Percentiles rank a stretch among this genome's conserved stretches.
Evolutionary conservation across 1,140 invertebrate species (phyloP).

Genomic region (Prorops nasuta): DNA sequence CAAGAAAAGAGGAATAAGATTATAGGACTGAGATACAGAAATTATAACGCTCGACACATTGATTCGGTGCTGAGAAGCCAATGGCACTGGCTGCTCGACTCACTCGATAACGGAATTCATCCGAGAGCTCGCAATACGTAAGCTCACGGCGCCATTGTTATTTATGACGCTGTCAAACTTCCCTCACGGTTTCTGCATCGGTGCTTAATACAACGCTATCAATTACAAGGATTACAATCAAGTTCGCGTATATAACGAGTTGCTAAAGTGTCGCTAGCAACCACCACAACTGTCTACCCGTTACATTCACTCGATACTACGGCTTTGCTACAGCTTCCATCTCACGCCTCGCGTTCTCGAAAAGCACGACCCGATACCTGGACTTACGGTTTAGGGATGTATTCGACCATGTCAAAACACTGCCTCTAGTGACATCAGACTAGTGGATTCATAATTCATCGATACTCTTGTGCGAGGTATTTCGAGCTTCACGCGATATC

Average conservation of each 20-base stretch:
- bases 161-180: too few species aligned
- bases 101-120: too few species aligned
- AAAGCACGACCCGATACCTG: conserved; percentile 20
- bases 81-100: too few species aligned
- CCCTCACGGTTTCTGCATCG: too few species aligned
- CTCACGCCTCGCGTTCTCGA: background rate
- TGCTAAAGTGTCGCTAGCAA: conserved; percentile 33
- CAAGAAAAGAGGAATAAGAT: too few species aligned
- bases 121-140: too few species aligned
- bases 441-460: conserved; percentile 17
- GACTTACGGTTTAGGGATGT: conserved; percentile 28
- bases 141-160: too few species aligned
- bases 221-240: conserved; percentile 40
- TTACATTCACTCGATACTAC: conserved; percentile 16
- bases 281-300: conserved; percentile 25
- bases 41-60: too few species aligned
- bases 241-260: conserved; percentile 35
- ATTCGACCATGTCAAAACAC: conserved; percentile 15
- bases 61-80: too few species aligned
- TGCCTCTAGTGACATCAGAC: conserved; percentile 27
- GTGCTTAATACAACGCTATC: conserved; percentile 38
- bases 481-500: background rate
- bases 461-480: conserved; percentile 22
- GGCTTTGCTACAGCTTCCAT: too few species aligned
- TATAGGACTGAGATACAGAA: too few species aligned